Conservation (phyloP, 2,888 invertebrate species). For the Pristionchus maxplancki region DNA sequence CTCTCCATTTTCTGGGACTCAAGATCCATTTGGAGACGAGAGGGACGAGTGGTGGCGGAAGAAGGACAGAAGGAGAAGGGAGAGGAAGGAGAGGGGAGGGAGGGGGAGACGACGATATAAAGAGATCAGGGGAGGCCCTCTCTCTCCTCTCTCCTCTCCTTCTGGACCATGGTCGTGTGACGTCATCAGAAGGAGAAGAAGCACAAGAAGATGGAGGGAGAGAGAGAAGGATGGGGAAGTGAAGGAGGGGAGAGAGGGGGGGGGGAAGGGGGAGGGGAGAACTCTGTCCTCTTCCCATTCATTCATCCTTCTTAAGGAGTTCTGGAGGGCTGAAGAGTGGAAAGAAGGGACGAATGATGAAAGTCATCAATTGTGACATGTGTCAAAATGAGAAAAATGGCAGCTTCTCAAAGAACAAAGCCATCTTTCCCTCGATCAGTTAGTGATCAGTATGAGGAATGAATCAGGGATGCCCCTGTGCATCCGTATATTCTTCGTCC, state of each 20-base stretch:
- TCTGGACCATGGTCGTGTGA: slow-evolving; percentile 47
- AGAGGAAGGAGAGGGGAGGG: slow-evolving; percentile 31
- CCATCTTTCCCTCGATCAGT: background rate
- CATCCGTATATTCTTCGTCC: background rate
- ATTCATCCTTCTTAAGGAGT: background rate
- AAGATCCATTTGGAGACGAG: background rate
- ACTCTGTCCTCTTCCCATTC: slow-evolving; percentile 9
- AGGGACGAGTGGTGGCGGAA: no score
- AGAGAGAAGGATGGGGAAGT: background rate
- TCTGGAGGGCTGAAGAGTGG: background rate
- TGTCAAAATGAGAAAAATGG: background rate
- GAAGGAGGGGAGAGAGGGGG: background rate
- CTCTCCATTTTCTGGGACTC: slow-evolving; percentile 40
- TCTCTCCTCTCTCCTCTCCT: background rate
- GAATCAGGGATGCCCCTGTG: background rate
- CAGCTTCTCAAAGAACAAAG: background rate
- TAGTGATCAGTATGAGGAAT: background rate
- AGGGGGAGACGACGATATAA: background rate
- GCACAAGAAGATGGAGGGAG: background rate
- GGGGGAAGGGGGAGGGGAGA: background rate
- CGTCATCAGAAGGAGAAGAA: slow-evolving; percentile 39
- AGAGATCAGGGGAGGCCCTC: slow-evolving; percentile 40
- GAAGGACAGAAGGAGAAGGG: slow-evolving; percentile 11
- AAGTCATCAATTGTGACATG: background rate
- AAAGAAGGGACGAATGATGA: background rate